phyloP scores from a whole-genome alignment of 1,140 invertebrate genomes.

The Drosophila sechellia region DNA sequence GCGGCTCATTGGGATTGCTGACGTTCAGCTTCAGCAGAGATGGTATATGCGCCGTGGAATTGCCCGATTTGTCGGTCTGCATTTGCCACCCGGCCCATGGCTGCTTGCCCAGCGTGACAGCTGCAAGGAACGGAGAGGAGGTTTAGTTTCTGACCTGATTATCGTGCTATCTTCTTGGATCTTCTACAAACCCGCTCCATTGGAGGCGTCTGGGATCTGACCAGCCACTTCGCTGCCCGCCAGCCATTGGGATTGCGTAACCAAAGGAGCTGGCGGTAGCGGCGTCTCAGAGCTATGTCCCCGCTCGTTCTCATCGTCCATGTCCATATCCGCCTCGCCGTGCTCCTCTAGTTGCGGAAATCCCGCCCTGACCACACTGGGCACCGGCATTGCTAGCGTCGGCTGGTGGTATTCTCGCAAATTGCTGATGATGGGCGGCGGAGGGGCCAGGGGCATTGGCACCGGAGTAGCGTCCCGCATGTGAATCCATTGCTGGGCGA shows the following conservation, averaged over 20 bases:
- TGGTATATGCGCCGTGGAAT: conserved; percentile 78
- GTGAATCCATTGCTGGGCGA: conserved; percentile 98
- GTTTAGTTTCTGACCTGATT: not conserved
- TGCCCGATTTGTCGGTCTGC: conserved; percentile 24
- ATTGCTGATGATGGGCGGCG: conserved; percentile 67
- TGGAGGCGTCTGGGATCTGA: conserved; percentile 1
- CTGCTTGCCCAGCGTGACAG: conserved; percentile 25
- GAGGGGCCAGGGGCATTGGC: conserved; percentile 56
- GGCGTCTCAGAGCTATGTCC: conserved; percentile 39
- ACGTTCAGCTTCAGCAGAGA: conserved; percentile 77
- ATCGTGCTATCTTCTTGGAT: not conserved
- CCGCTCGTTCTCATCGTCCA: conserved; percentile 88
- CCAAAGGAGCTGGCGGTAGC: conserved; percentile 50
- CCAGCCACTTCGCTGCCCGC: conserved; percentile 9
- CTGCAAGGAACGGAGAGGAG: not conserved
- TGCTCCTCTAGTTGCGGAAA: conserved; percentile 85
- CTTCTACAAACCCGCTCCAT: conserved; percentile 31
- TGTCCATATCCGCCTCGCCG: conserved; percentile 94
- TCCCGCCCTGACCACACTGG: conserved; percentile 5
- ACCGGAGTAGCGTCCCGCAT: conserved; percentile 92
- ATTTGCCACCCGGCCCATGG: conserved; percentile 58
- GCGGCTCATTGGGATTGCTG: conserved; percentile 74
- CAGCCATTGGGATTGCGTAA: conserved; percentile 66
- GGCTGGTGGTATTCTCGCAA: conserved; percentile 49
- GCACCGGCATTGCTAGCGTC: conserved; percentile 12